These are phyloP conservation scores for Lophotriccus pileatus DNA, from an alignment of 2,797 vertebrate genomes.

Conservation along the genomic window DNA sequence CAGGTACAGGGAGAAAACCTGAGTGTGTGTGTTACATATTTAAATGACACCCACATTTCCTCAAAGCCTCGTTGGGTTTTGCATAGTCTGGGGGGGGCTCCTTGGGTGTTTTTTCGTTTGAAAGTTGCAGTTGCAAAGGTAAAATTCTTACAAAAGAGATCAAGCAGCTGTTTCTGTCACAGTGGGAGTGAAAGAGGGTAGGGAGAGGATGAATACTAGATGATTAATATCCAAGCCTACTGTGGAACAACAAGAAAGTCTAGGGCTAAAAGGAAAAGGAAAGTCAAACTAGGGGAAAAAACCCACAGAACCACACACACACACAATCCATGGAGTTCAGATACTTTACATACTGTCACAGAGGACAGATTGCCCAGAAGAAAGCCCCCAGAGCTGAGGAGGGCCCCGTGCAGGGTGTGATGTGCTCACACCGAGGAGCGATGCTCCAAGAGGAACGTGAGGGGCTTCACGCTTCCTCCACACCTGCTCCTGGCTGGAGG, in stretches of 20 bases:
- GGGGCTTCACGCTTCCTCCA: fast-evolving
- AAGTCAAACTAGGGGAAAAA: neutral
- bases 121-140: neutral
- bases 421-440: fast-evolving
- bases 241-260: neutral
- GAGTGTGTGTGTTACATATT: neutral
- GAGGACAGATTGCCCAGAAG: neutral
- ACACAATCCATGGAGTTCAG: neutral
- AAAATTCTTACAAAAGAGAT: neutral
- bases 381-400: neutral
- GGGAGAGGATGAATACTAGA: neutral
- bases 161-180: neutral
- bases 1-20: neutral
- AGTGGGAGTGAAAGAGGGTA: neutral
- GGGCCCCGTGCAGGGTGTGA: fast-evolving
- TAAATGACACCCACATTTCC: neutral
- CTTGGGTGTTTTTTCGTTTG: neutral
- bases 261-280: neutral
- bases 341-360: neutral
- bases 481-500: neutral
- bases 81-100: neutral
- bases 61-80: neutral
- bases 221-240: neutral
- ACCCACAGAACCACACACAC: neutral
- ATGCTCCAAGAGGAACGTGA: fast-evolving